These are phyloP conservation scores for Gorsachius magnificus DNA, from an alignment of 2,797 vertebrate genomes.

Conservation along the genomic window DNA sequence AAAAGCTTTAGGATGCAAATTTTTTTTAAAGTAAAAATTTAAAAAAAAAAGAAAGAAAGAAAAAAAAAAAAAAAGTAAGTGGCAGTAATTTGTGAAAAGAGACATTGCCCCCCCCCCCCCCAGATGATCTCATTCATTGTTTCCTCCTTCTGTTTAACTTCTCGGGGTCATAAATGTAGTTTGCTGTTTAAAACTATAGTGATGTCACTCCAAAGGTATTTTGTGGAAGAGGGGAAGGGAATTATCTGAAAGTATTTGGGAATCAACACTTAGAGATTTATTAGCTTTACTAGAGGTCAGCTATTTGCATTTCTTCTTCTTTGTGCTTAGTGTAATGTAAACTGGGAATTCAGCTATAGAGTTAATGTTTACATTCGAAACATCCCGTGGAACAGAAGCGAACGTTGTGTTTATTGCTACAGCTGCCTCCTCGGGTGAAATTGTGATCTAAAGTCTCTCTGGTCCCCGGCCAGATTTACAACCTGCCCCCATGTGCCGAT, in stretches of 20 bases:
- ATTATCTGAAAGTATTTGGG: slow-evolving; percentile 51
- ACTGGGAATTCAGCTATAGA: slow-evolving; percentile 52
- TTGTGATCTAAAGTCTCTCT: slow-evolving; percentile 21
- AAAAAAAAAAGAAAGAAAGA: not conserved
- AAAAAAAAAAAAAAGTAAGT: not conserved
- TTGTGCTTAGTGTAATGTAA: slow-evolving; percentile 42
- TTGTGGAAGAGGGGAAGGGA: slow-evolving; percentile 40
- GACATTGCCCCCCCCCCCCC: slow-evolving; percentile 39
- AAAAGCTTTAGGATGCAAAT: slow-evolving; percentile 78
- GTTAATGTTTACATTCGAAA: slow-evolving; percentile 53
- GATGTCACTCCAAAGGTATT: slow-evolving; percentile 47
- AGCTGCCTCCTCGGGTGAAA: slow-evolving; percentile 35
- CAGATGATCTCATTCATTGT: slow-evolving; percentile 74
- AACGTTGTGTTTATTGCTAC: slow-evolving; percentile 45
- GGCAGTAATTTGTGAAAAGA: slow-evolving; percentile 74
- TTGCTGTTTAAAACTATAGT: slow-evolving; percentile 62
- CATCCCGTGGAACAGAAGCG: not conserved
- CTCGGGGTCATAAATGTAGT: slow-evolving; percentile 69
- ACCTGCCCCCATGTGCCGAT: not conserved
- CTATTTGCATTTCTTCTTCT: slow-evolving; percentile 57
- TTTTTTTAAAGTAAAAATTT: slow-evolving; percentile 62
- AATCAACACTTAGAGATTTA: slow-evolving; percentile 59
- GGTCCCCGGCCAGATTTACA: slow-evolving; percentile 9
- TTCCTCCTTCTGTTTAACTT: slow-evolving; percentile 78
- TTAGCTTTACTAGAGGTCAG: slow-evolving; percentile 41